Evolutionary conservation across 2,113 vertebrate species (phyloP), one percentile per base, ranked within the genome.

Genomic region (Microcebus griseorufus): DNA sequence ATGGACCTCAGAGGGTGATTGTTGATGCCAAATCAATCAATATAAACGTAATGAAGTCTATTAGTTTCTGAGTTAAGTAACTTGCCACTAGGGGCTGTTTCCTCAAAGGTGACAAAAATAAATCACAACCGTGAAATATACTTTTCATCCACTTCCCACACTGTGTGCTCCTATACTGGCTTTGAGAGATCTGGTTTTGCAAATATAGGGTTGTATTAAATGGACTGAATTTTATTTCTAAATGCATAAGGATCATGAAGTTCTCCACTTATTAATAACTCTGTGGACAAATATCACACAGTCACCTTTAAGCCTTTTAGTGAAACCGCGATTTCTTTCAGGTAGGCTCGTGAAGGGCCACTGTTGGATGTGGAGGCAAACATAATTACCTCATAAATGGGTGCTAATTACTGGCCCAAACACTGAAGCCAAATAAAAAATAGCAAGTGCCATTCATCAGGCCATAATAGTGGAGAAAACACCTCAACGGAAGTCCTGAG

Each of bases 211-310:
- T 37, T 82, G 14, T 32, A 65, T 42, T 89, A 75, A 34, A 23
- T 45, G 80, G 32, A 60, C 8, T 87, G 64, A 42, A 58, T 69
- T 96, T 96, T 42, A 55, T 67, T 85, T 94, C 37, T 80, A 89
- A 83, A 69, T 60, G 1, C 22, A 55, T 22, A 39, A n/a, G 23
- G 32, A 62, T 48, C 60, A 79, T 83, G 67, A 88, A 10, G 34
- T n/a, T 80, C 42, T 23, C 62, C 14, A 70, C 86, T 91, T 84
- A 62, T 64, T 51, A 55, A 8, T 5, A 48, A 29, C 2, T 13
- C 53, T 53, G 18, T 82, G 32, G 11, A 48, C 23, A 76, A 87
- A 80, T 42, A 64, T 12, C 4, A 4, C 42, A 60, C 5, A 86
- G 39, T 0, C 76, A 6, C 45, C 23, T 76, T 79, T 72, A 94